Evolutionary conservation across 1,140 invertebrate species (phyloP).

Genomic region (Saccostrea echinata): DNA sequence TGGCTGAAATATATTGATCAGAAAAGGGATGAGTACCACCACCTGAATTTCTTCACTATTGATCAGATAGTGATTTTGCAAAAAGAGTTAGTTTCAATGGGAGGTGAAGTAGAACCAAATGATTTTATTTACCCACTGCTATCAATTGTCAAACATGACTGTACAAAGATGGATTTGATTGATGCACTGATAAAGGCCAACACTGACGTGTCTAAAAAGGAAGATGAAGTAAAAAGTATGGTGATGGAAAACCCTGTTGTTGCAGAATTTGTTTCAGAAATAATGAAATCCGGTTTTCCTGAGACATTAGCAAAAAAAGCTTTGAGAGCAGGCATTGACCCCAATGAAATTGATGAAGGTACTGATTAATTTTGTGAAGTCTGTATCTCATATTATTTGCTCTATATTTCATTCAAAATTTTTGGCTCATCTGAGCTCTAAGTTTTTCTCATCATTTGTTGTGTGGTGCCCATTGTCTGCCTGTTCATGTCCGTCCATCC

Average conservation of each 20-base stretch:
- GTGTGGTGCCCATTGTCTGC: no score
- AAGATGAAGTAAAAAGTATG: slow-evolving; percentile 43
- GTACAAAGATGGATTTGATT: slow-evolving; percentile 60
- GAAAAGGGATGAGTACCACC: slow-evolving; percentile 64
- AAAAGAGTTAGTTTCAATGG: slow-evolving; percentile 63
- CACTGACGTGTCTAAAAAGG: slow-evolving; percentile 51
- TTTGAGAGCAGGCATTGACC: slow-evolving; percentile 47
- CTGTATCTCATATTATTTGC: no score
- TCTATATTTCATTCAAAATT: no score
- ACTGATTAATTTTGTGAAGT: not conserved
- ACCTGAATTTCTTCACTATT: slow-evolving; percentile 72
- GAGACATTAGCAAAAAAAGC: slow-evolving; percentile 53
- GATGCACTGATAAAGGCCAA: slow-evolving; percentile 62
- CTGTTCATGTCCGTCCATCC: no score
- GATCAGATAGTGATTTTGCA: slow-evolving; percentile 72
- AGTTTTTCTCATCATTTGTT: no score
- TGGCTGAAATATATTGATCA: slow-evolving; percentile 68
- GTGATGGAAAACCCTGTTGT: slow-evolving; percentile 37
- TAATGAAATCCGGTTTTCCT: slow-evolving; percentile 54
- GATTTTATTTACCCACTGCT: slow-evolving; percentile 64
- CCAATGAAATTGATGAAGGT: slow-evolving; percentile 62
- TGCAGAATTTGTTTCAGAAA: slow-evolving; percentile 54
- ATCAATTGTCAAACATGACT: slow-evolving; percentile 59
- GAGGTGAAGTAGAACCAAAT: slow-evolving; percentile 46
- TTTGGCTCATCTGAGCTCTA: no score